phyloP scores from a whole-genome alignment of 1,140 invertebrate genomes.

The Euwallacea similis region DNA sequence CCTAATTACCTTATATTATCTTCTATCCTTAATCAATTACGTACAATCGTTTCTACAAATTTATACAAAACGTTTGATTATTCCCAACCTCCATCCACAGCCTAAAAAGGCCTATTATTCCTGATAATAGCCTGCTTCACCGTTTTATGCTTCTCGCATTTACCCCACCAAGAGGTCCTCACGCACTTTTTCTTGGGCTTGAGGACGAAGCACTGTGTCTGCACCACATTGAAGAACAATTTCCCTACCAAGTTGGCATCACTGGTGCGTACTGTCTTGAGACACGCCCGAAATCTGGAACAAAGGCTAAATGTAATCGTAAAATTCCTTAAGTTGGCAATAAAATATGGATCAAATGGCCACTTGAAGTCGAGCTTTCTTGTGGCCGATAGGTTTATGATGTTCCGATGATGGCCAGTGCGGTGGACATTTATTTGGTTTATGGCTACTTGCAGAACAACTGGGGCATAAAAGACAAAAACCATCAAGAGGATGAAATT shows the following conservation, averaged over 20 bases:
- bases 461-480: too few species aligned
- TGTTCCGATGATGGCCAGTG: conserved; percentile 8
- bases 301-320: conserved; percentile 18
- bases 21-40: neutral
- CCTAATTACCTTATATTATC: too few species aligned
- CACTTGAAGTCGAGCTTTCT: conserved; percentile 9
- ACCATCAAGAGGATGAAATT: neutral
- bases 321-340: conserved; percentile 12
- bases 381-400: neutral
- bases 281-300: conserved; percentile 86
- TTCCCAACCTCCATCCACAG: neutral
- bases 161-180: conserved; percentile 79
- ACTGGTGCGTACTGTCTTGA: conserved; percentile 82
- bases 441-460: neutral
- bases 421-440: conserved; percentile 21
- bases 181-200: conserved; percentile 76
- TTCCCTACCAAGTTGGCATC: conserved; percentile 89
- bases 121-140: conserved; percentile 74
- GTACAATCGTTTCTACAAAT: conserved; percentile 15
- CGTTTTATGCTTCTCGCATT: conserved; percentile 70
- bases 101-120: conserved; percentile 71
- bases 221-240: conserved; percentile 91
- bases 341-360: conserved; percentile 19
- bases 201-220: conserved; percentile 88
- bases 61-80: conserved; percentile 18